Conservation (phyloP, 2,113 vertebrate genomes). For the Fregata magnificens region DNA sequence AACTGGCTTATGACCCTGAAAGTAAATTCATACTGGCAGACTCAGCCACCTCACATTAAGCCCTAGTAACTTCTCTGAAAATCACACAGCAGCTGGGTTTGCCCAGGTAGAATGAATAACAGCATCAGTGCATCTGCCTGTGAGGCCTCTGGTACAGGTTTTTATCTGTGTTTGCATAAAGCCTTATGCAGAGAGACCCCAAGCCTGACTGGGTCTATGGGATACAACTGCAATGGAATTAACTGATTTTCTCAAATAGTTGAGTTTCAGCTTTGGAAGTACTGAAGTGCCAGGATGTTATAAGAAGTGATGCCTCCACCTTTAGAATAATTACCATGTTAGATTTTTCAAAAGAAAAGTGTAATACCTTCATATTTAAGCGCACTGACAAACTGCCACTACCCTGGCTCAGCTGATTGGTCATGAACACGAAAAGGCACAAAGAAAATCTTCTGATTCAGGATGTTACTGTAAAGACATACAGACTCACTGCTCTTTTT, state of each 20-base stretch:
- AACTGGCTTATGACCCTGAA: background rate
- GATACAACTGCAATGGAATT: background rate
- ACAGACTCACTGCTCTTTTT: background rate
- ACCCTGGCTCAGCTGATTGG: background rate
- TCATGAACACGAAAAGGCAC: background rate
- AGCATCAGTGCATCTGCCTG: background rate
- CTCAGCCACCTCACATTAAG: background rate
- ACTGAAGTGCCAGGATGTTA: background rate
- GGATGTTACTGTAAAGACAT: background rate
- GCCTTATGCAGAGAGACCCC: background rate
- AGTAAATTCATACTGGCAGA: background rate
- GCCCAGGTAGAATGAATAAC: background rate
- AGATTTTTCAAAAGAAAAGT: constrained; percentile 11
- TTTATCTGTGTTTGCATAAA: background rate
- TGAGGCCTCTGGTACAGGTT: background rate
- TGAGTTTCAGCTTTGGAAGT: background rate
- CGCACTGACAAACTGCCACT: background rate
- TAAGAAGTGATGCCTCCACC: background rate
- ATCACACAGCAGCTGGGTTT: background rate
- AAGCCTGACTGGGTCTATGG: background rate
- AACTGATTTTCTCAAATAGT: background rate
- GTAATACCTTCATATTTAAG: background rate
- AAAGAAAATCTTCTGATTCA: background rate
- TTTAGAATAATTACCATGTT: background rate
- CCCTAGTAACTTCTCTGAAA: background rate